Conservation (phyloP, 2,797 vertebrate genomes). For the Channa striata region DNA sequence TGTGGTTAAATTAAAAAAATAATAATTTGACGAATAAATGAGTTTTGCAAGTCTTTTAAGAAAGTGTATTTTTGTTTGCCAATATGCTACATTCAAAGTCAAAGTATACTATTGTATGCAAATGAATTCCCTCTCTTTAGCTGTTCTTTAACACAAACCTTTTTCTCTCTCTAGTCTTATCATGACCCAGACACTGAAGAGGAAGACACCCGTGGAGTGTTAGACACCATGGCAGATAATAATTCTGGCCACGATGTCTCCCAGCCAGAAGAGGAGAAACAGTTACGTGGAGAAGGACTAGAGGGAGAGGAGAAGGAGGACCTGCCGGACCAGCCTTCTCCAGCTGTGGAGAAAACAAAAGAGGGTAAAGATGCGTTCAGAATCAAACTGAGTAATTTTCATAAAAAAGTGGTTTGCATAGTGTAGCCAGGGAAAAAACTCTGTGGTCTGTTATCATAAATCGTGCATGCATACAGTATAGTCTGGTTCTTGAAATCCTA, state of each 20-base stretch:
- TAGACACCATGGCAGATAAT: slow-evolving; percentile 83
- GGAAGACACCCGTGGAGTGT: slow-evolving; percentile 82
- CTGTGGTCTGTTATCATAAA: neutral
- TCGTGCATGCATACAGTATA: neutral
- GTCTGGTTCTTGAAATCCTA: too few species aligned
- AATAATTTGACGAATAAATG: too few species aligned
- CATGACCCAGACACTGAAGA: slow-evolving; percentile 82
- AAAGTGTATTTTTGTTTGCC: too few species aligned
- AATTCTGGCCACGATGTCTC: slow-evolving; percentile 51
- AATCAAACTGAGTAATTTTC: neutral
- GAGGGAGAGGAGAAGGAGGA: slow-evolving; percentile 81
- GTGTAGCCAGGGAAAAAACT: neutral
- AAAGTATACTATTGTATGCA: too few species aligned
- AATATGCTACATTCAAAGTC: too few species aligned
- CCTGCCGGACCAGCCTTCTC: slow-evolving; percentile 79
- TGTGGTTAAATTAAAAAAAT: too few species aligned
- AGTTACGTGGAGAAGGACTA: slow-evolving; percentile 37
- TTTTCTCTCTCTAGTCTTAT: slow-evolving; percentile 61
- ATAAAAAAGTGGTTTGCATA: too few species aligned
- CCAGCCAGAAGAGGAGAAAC: slow-evolving; percentile 54
- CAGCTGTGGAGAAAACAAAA: slow-evolving; percentile 71
- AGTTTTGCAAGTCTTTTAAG: too few species aligned
- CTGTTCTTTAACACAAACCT: neutral
- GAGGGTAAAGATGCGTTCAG: slow-evolving; percentile 64
- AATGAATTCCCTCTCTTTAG: neutral